Evolutionary conservation across 2,113 vertebrate genomes (phyloP).

Genomic region (Sula dactylatra): DNA sequence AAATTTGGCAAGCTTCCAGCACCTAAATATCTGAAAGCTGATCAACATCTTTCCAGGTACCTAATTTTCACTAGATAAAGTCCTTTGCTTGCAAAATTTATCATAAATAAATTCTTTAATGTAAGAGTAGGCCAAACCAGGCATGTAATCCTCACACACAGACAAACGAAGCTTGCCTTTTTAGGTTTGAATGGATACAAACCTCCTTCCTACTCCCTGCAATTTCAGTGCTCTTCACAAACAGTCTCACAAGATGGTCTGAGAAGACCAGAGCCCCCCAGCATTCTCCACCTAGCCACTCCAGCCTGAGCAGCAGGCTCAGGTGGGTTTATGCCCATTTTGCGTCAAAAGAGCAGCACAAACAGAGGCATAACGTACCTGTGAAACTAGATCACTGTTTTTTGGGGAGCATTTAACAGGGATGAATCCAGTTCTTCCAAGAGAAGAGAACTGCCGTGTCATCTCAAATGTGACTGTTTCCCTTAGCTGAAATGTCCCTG

Average conservation of each 20-base stretch:
- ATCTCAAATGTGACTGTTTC: not conserved
- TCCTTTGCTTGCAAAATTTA: not conserved
- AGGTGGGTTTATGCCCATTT: not conserved
- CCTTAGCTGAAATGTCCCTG: not conserved
- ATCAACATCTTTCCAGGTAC: not conserved
- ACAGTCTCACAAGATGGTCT: not conserved
- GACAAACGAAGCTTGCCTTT: not conserved
- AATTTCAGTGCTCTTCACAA: not conserved
- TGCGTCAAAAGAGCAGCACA: not conserved
- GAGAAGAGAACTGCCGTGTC: not conserved
- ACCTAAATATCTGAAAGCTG: not conserved
- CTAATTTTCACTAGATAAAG: not conserved
- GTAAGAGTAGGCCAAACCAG: not conserved
- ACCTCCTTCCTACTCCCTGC: not conserved
- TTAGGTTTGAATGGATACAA: not conserved
- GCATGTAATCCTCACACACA: rapidly evolving
- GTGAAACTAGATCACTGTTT: not conserved
- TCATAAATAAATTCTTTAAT: not conserved
- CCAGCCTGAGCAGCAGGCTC: not conserved
- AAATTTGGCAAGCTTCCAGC: not conserved
- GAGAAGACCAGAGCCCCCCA: not conserved
- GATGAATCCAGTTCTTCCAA: slow-evolving; percentile 12
- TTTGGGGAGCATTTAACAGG: not conserved
- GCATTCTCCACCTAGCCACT: rapidly evolving
- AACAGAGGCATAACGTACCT: not conserved